Evolutionary conservation across 2,888 invertebrate species (phyloP), one percentile per base, ranked within the genome.

Genomic region (Melinaea marsaeus): DNA sequence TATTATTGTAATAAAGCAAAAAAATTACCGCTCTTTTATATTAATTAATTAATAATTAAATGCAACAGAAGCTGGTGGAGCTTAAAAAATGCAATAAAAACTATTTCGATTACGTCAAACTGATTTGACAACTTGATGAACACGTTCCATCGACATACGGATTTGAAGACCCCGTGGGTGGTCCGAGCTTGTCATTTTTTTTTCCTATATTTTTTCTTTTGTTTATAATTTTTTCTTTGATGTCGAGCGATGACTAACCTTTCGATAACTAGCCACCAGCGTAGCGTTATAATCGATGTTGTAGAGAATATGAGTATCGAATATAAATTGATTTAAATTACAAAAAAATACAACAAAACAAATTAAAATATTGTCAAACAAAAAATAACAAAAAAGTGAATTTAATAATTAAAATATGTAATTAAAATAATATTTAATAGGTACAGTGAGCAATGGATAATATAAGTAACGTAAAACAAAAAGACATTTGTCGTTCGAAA

Each of bases 101-200:
- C 75, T 79, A 79, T 84, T 85, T 82, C 84, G 86, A 88, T 88
- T 88, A 88, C 84, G 90, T 90, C 90, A 86, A 87, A 88, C 78
- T 84, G 81, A 89, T 90, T 89, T 88, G 89, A 88, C 88, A 89
- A 86, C 80, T 88, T 87, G 89, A 89, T 88, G 90, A 89, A 88
- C 89, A 89, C 85, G 87, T 81, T 84, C 80, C 71, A 80, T 82
- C 84, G 82, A 86, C 80, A 77, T 84, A 84, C 75, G 80, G 82
- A 83, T 84, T 85, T 85, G 86, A 87, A 80, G 81, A 77, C 86
- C 72, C 71, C 80, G 85, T 88, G 90, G 90, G 90, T 90, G 90
- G 90, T 89, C 90, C 74, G 77, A 75, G 77, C 78, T 76, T 78
- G 79, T 76, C 64, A 58, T 60, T 68, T 66, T 66, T n/a, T 68